These are phyloP conservation scores for Lindbergichthys nudifrons DNA, from an alignment of 2,797 vertebrate genomes.

Conservation along the genomic window DNA sequence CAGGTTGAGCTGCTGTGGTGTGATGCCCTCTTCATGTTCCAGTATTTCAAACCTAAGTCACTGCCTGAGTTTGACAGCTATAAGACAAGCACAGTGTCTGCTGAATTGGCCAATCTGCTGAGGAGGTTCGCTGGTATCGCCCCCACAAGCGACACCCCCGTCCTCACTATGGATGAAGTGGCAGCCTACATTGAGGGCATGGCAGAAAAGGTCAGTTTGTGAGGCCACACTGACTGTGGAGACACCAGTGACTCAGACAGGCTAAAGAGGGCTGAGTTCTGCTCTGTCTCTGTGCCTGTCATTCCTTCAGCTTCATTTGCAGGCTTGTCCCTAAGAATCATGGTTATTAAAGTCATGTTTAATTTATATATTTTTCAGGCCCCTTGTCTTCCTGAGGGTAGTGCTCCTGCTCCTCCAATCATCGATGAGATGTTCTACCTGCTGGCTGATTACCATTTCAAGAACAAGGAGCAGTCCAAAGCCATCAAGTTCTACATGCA, in stretches of 20 bases:
- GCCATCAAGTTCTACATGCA: constrained; percentile 99
- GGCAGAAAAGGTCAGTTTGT: constrained; percentile 86
- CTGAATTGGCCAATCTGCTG: constrained; percentile 95
- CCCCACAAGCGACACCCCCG: constrained; percentile 87
- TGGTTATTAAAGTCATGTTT: background rate
- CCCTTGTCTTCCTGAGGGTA: constrained; percentile 91
- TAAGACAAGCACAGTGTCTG: constrained; percentile 98
- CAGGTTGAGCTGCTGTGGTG: constrained; percentile 96
- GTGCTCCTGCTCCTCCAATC: constrained; percentile 88
- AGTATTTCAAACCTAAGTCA: constrained; percentile 98
- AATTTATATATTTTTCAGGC: constrained; percentile 79
- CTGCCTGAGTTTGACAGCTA: constrained; percentile 98
- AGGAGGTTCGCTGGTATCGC: constrained; percentile 91
- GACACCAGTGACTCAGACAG: constrained; percentile 10
- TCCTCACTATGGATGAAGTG: constrained; percentile 91
- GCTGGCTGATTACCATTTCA: constrained; percentile 98
- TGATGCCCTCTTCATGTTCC: constrained; percentile 94
- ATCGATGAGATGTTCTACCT: constrained; percentile 96
- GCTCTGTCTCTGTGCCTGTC: background rate
- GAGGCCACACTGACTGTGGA: background rate
- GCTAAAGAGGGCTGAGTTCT: background rate
- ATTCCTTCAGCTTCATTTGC: background rate
- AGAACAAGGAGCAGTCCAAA: constrained; percentile 98
- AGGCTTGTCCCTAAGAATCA: background rate
- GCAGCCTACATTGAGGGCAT: constrained; percentile 93